Evolutionary conservation across 2,113 vertebrate genomes (phyloP).

Genomic region (Platysternon megacephalum): DNA sequence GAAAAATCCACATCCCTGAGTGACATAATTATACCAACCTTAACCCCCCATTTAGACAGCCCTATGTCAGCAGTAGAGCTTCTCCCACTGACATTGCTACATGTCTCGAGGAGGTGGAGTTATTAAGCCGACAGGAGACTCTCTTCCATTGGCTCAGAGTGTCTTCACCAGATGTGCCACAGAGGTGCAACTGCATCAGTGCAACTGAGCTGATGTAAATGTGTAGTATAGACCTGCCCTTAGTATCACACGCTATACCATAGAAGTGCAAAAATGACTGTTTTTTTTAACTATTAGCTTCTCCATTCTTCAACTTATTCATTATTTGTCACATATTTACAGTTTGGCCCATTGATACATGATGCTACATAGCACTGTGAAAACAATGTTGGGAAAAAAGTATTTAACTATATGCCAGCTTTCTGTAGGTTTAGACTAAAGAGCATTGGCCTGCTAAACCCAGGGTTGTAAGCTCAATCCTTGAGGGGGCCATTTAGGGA

Average conservation of each 20-base stretch:
- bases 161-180: background rate
- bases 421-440: background rate
- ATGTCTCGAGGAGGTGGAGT: background rate
- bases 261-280: background rate
- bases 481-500: no score
- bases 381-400: background rate
- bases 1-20: background rate
- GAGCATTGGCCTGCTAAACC: background rate
- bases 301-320: background rate
- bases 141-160: background rate
- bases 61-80: no score
- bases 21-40: no score
- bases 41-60: no score
- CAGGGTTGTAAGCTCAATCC: no score
- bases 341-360: background rate
- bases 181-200: background rate
- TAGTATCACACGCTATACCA: background rate
- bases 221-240: background rate
- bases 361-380: background rate
- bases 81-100: background rate
- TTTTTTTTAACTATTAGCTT: fast-evolving
- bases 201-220: background rate
- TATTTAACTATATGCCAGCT: background rate
- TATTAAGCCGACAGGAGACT: background rate
- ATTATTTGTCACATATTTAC: fast-evolving